A percentile compares a stretch with the other conserved stretches of the same genome.
Evolutionary conservation across 2,888 invertebrate genomes (phyloP).

Genomic region (Suillia variegata): DNA sequence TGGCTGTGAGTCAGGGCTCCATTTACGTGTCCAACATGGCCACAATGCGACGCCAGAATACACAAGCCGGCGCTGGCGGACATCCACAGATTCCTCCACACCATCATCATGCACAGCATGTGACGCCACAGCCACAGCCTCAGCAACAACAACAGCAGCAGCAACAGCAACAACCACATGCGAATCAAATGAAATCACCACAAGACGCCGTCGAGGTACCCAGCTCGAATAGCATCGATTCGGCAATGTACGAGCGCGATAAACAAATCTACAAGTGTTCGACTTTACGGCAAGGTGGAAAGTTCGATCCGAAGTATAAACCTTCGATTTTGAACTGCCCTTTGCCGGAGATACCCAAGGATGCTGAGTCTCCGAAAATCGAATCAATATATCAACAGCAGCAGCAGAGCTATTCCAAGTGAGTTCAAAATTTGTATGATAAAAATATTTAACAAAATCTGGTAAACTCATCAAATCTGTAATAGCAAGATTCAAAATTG

Average conservation of each 20-base stretch:
- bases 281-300: slow-evolving; percentile 60
- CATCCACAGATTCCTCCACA: slow-evolving; percentile 52
- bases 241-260: slow-evolving; percentile 59
- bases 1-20: slow-evolving; percentile 52
- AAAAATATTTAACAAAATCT: too few relatives aligned
- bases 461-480: too few relatives aligned
- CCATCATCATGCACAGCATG: slow-evolving; percentile 38
- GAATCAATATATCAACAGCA: slow-evolving; percentile 52
- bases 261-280: slow-evolving; percentile 62
- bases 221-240: slow-evolving; percentile 53
- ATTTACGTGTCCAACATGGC: slow-evolving; percentile 58
- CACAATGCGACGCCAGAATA: slow-evolving; percentile 56
- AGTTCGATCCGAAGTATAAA: slow-evolving; percentile 61
- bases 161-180: slow-evolving; percentile 28
- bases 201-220: slow-evolving; percentile 50
- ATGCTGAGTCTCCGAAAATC: slow-evolving; percentile 57
- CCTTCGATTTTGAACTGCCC: slow-evolving; percentile 62
- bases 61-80: slow-evolving; percentile 43
- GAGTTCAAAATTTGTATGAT: slow-evolving; percentile 32
- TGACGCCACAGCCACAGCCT: slow-evolving; percentile 29
- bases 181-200: slow-evolving; percentile 37
- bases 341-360: slow-evolving; percentile 61
- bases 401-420: slow-evolving; percentile 57
- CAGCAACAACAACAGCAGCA: slow-evolving; percentile 37
- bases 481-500: neutral